These are phyloP conservation scores for Molanna angustata DNA, from an alignment of 2,888 invertebrate genomes.

Conservation along the genomic window DNA sequence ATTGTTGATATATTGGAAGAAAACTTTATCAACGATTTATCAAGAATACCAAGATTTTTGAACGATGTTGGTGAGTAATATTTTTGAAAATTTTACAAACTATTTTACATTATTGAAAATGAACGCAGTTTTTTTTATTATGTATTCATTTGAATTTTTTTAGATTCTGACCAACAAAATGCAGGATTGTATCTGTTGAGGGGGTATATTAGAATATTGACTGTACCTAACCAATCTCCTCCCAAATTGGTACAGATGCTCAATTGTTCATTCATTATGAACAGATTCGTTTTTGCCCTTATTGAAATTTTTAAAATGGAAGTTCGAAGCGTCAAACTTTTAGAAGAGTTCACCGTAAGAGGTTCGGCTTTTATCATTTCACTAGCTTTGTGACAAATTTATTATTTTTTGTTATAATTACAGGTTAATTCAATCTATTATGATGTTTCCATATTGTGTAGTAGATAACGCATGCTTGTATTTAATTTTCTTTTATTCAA, in stretches of 20 bases:
- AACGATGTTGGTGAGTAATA: slow-evolving; percentile 55
- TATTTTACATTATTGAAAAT: not conserved
- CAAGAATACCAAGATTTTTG: slow-evolving; percentile 63
- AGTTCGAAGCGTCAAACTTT: slow-evolving; percentile 46
- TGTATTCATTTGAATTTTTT: too few relatives aligned
- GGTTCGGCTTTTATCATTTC: slow-evolving; percentile 40
- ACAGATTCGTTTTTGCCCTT: slow-evolving; percentile 56
- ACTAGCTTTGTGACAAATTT: too few relatives aligned
- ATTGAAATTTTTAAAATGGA: slow-evolving; percentile 55
- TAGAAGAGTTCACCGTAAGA: slow-evolving; percentile 50
- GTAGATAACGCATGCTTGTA: too few relatives aligned
- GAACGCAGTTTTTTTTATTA: too few relatives aligned
- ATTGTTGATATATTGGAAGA: slow-evolving; percentile 57
- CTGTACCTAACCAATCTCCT: slow-evolving; percentile 35
- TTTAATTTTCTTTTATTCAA: too few relatives aligned
- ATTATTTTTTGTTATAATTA: too few relatives aligned
- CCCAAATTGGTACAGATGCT: slow-evolving; percentile 58
- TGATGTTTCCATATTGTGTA: not conserved
- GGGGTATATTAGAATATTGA: slow-evolving; percentile 63
- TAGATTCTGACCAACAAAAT: slow-evolving; percentile 59
- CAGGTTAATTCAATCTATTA: too few relatives aligned
- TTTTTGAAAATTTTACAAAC: not conserved
- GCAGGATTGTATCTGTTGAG: slow-evolving; percentile 61
- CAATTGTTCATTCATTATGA: slow-evolving; percentile 52
- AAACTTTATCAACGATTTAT: slow-evolving; percentile 58